A percentile compares a stretch with the other conserved stretches of the same genome.
These are phyloP conservation scores for Melanerpes formicivorus DNA, from an alignment of 2,113 vertebrate genomes.

Conservation along the genomic window DNA sequence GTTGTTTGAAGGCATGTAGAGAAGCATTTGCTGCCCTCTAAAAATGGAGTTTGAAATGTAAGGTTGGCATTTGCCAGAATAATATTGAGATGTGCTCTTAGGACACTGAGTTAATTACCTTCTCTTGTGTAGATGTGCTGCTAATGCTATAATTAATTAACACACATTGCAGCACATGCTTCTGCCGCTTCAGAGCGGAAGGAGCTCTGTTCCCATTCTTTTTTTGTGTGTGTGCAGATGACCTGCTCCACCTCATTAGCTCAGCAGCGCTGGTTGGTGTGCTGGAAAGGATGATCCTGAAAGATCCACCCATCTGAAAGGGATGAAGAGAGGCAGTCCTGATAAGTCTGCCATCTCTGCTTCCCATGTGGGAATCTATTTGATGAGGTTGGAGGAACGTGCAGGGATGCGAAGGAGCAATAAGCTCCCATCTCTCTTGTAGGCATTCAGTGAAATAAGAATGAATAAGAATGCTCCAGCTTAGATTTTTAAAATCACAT, in stretches of 20 bases:
- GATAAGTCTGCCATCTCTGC: background rate
- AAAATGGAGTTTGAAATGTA: background rate
- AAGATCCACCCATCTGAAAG: slow-evolving; percentile 42
- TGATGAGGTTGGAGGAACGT: background rate
- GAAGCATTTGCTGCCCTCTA: background rate
- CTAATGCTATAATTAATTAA: background rate
- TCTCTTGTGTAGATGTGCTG: background rate
- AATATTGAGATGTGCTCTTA: background rate
- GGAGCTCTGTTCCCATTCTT: background rate
- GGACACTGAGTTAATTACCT: background rate
- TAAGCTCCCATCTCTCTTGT: background rate
- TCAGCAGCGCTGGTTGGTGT: background rate
- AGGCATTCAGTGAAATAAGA: background rate
- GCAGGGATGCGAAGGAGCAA: background rate
- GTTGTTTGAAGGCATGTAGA: background rate
- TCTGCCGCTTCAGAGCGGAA: background rate
- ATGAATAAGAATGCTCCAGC: background rate
- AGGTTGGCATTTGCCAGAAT: background rate
- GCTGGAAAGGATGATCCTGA: slow-evolving; percentile 17
- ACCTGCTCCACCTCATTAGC: slow-evolving; percentile 54
- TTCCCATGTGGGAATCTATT: background rate
- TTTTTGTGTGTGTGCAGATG: background rate
- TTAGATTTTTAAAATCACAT: background rate
- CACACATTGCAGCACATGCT: background rate
- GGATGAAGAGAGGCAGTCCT: background rate